phyloP scores from a whole-genome alignment of 1,140 invertebrate species.

The Tenebrio molitor region DNA sequence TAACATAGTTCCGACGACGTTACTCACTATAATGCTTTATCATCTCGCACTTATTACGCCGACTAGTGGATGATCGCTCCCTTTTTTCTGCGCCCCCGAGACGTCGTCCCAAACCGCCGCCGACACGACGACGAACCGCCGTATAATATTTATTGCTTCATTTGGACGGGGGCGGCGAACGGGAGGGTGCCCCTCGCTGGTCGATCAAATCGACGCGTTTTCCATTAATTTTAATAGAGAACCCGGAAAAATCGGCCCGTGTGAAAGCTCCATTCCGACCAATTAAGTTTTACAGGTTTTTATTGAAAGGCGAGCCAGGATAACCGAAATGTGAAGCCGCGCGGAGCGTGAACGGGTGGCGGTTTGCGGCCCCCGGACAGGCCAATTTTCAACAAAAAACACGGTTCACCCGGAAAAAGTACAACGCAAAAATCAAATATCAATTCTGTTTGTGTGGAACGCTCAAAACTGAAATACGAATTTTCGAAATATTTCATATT shows the following conservation, averaged over 20 bases:
- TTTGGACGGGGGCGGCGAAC: background rate
- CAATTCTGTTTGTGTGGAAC: no score
- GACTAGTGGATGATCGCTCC: constrained; percentile 7
- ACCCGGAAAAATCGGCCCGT: constrained; percentile 9
- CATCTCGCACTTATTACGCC: constrained; percentile 19
- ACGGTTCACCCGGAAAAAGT: no score
- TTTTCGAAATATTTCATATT: no score
- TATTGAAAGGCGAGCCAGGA: no score
- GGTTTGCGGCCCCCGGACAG: no score
- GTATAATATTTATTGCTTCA: constrained; percentile 24
- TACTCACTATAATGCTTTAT: constrained; percentile 47
- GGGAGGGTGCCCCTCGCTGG: background rate
- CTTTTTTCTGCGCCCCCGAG: background rate
- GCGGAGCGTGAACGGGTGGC: no score
- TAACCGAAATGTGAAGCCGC: no score
- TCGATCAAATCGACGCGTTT: constrained; percentile 17
- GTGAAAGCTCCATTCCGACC: no score
- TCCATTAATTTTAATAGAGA: constrained; percentile 17
- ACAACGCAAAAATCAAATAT: no score
- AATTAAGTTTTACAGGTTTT: no score
- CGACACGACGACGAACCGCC: background rate
- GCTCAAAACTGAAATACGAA: no score
- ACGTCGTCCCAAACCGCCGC: background rate
- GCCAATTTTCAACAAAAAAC: no score
- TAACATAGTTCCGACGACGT: constrained; percentile 50